A percentile compares a stretch with the other conserved stretches of the same genome.
Evolutionary conservation across 2,797 vertebrate species (phyloP).

Genomic region (Myioborus miniatus): DNA sequence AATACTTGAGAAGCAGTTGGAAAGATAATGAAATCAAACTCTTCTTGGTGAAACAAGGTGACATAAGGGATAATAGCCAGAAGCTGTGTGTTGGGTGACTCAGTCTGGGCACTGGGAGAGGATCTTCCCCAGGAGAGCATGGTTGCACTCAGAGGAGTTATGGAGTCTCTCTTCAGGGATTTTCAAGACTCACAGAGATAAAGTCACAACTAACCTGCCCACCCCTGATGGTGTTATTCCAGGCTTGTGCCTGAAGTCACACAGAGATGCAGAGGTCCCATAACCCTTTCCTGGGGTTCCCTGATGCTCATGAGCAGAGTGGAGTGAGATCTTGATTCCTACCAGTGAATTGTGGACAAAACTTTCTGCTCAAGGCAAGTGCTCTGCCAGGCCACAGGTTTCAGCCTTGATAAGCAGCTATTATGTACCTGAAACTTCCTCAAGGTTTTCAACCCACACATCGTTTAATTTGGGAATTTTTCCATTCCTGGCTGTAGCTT

Average conservation of each 20-base stretch:
- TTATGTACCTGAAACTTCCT: neutral
- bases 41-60: neutral
- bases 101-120: neutral
- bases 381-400: neutral
- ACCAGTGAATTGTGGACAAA: neutral
- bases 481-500: neutral
- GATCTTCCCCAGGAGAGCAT: neutral
- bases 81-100: neutral
- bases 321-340: neutral
- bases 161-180: neutral
- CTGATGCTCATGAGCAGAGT: neutral
- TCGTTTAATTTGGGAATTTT: neutral
- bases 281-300: neutral
- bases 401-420: neutral
- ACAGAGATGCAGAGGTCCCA: neutral
- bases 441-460: accelerated
- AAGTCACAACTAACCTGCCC: neutral
- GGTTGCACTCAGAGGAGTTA: neutral
- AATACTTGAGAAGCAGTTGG: neutral
- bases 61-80: neutral
- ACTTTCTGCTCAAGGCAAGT: neutral
- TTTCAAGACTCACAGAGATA: neutral
- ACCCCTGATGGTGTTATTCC: neutral
- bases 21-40: neutral
- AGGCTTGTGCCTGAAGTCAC: neutral